Conservation (phyloP, 2,888 invertebrate species). For the Bursaphelenchus okinawaensis region DNA sequence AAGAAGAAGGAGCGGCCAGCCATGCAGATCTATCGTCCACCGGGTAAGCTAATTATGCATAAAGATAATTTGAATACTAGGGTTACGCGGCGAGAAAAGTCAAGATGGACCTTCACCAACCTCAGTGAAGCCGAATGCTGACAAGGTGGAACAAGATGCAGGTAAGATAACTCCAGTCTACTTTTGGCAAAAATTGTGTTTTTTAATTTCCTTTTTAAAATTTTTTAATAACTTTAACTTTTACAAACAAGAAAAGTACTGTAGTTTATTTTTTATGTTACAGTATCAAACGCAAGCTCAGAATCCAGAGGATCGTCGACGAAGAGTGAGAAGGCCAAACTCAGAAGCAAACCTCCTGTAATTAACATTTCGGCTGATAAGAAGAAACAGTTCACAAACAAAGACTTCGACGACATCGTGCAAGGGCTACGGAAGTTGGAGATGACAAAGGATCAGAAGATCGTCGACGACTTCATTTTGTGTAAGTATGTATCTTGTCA, state of each 20-base stretch:
- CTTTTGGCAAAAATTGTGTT: neutral
- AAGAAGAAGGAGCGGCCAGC: conserved; percentile 41
- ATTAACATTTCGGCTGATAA: conserved; percentile 15
- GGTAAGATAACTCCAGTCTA: neutral
- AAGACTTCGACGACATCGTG: conserved; percentile 27
- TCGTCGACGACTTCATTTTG: conserved; percentile 24
- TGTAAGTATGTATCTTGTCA: too few relatives aligned
- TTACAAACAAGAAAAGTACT: too few relatives aligned
- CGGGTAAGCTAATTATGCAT: conserved; percentile 29
- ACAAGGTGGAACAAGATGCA: neutral
- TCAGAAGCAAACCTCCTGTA: conserved; percentile 1
- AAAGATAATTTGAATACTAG: too few relatives aligned
- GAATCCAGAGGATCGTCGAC: conserved; percentile 20
- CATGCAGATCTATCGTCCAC: conserved; percentile 50
- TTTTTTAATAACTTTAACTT: too few relatives aligned
- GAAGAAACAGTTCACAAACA: conserved; percentile 23
- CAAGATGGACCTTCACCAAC: neutral
- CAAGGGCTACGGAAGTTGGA: conserved; percentile 19
- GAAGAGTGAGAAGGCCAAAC: conserved; percentile 11
- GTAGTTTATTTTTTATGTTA: too few relatives aligned
- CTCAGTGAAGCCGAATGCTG: neutral
- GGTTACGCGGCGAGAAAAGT: neutral
- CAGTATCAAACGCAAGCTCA: conserved; percentile 24
- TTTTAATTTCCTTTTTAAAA: neutral
- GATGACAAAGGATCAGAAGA: conserved; percentile 20